phyloP scores from a whole-genome alignment of 2,888 invertebrate genomes.

The Lepidochitona cinerea region DNA sequence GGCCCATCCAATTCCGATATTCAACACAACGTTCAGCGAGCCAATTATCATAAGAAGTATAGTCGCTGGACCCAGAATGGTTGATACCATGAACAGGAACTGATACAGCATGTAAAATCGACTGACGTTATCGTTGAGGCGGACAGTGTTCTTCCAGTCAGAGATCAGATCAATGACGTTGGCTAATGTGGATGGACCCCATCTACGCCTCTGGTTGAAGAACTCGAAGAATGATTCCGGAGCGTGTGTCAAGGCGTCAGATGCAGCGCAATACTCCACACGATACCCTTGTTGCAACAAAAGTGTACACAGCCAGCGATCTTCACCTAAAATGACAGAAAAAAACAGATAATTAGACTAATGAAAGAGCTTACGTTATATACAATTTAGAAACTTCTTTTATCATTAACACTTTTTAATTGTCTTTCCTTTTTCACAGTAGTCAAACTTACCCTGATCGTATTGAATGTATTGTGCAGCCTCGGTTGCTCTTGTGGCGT shows the following conservation, averaged over 20 bases:
- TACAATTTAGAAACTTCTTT: no score
- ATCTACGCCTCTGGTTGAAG: conserved; percentile 97
- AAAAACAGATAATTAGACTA: neutral
- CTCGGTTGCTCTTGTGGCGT: conserved; percentile 80
- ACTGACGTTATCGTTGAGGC: conserved; percentile 60
- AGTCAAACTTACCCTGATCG: conserved; percentile 80
- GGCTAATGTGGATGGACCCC: conserved; percentile 99
- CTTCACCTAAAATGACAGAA: conserved; percentile 80
- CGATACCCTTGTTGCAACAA: conserved; percentile 97
- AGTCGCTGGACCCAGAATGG: conserved; percentile 57
- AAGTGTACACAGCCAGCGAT: conserved; percentile 98
- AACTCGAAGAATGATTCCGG: conserved; percentile 83
- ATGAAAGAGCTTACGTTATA: no score
- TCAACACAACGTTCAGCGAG: conserved; percentile 97
- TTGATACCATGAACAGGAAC: conserved; percentile 51
- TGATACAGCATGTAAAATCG: conserved; percentile 60
- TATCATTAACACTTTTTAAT: no score
- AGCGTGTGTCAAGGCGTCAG: conserved; percentile 97
- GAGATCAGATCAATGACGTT: conserved; percentile 92
- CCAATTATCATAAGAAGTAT: conserved; percentile 92
- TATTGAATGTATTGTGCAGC: conserved; percentile 91
- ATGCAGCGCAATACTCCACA: conserved; percentile 98
- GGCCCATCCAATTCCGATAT: conserved; percentile 96
- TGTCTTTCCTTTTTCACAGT: neutral
- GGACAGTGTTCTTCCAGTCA: conserved; percentile 56